Conservation (phyloP, 2,888 invertebrate genomes). For the Campoplex capitator region DNA sequence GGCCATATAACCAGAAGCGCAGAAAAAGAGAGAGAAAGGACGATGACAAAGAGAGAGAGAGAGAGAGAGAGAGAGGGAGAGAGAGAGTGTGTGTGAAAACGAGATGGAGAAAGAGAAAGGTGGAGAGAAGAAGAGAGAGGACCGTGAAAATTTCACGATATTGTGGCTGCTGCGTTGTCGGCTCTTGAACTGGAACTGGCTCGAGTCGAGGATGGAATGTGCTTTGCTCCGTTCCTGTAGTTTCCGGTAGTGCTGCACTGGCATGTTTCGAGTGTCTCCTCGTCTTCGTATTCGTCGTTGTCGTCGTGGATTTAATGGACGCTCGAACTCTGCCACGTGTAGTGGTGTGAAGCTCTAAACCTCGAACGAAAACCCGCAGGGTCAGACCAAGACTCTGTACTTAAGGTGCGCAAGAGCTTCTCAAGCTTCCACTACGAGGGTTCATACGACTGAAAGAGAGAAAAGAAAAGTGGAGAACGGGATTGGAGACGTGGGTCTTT, state of each 20-base stretch:
- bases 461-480: constrained; percentile 32
- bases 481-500: constrained; percentile 27
- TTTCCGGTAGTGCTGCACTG: constrained; percentile 58
- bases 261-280: constrained; percentile 68
- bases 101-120: constrained; percentile 20
- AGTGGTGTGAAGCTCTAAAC: constrained; percentile 61
- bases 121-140: background rate
- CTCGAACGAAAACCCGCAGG: constrained; percentile 63
- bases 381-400: constrained; percentile 61
- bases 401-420: constrained; percentile 61
- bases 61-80: background rate
- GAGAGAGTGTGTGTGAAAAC: background rate
- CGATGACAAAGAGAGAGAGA: background rate
- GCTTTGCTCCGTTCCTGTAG: constrained; percentile 52
- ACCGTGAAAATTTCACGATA: constrained; percentile 60
- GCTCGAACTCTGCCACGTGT: constrained; percentile 44
- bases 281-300: constrained; percentile 43
- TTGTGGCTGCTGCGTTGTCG: constrained; percentile 53
- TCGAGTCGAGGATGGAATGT: constrained; percentile 44
- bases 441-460: constrained; percentile 34
- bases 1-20: constrained; percentile 37
- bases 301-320: constrained; percentile 66
- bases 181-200: constrained; percentile 52
- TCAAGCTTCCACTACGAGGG: constrained; percentile 50
- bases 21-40: constrained; percentile 18